These are phyloP conservation scores for Buathra laborator DNA, from an alignment of 2,888 invertebrate species.

Conservation along the genomic window DNA sequence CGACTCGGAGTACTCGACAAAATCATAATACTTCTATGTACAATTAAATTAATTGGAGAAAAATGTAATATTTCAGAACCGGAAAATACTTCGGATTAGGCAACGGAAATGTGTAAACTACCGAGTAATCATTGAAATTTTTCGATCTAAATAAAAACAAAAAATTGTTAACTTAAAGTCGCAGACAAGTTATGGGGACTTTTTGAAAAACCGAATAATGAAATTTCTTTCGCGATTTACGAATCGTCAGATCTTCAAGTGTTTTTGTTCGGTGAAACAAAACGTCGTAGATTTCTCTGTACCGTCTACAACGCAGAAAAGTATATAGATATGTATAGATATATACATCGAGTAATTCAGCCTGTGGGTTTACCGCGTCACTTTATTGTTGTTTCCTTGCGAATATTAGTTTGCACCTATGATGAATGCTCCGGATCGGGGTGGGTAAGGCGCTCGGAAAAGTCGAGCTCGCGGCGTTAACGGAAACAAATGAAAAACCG, in stretches of 20 bases:
- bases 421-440: constrained; percentile 49
- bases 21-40: constrained; percentile 5
- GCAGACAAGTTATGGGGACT: background rate
- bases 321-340: background rate
- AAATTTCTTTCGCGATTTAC: constrained; percentile 29
- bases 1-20: constrained; percentile 14
- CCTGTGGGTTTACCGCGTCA: constrained; percentile 44
- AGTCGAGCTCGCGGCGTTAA: constrained; percentile 22
- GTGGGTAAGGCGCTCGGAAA: constrained; percentile 1
- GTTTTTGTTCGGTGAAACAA: background rate
- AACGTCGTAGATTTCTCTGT: too few species aligned
- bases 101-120: background rate
- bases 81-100: constrained; percentile 1
- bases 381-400: constrained; percentile 64
- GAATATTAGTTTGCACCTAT: constrained; percentile 66
- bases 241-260: background rate
- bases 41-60: constrained; percentile 69
- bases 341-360: constrained; percentile 35
- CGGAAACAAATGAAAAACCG: constrained; percentile 69
- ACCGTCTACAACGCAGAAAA: background rate
- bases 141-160: background rate
- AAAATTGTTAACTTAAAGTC: background rate
- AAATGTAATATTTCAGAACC: constrained; percentile 60
- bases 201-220: background rate
- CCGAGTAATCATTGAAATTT: background rate